phyloP scores from a whole-genome alignment of 2,888 invertebrate species.

The Thalpophila matura region DNA sequence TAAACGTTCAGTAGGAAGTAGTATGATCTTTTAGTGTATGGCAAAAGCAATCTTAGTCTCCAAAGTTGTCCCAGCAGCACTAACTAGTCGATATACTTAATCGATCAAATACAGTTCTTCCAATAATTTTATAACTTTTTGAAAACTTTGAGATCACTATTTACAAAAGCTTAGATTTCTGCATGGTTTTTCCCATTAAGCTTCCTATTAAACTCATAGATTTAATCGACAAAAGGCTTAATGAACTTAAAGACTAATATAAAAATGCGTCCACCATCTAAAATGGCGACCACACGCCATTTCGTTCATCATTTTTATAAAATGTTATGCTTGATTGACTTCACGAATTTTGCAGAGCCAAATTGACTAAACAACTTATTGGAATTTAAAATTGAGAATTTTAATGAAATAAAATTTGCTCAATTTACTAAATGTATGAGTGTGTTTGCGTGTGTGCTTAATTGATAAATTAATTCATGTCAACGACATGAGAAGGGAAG shows the following conservation, averaged over 20 bases:
- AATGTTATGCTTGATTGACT: constrained; percentile 45
- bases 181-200: constrained; percentile 46
- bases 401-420: constrained; percentile 58
- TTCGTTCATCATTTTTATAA: constrained; percentile 42
- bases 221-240: constrained; percentile 54
- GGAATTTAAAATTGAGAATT: constrained; percentile 62
- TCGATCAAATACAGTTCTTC: constrained; percentile 21
- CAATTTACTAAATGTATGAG: constrained; percentile 55
- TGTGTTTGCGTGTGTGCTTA: constrained; percentile 60
- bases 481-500: constrained; percentile 13
- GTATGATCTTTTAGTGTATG: background rate
- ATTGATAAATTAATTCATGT: constrained; percentile 46
- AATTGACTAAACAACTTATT: constrained; percentile 51
- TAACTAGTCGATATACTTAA: constrained; percentile 14
- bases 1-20: background rate
- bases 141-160: constrained; percentile 42
- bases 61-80: constrained; percentile 8
- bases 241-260: constrained; percentile 52
- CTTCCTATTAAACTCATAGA: constrained; percentile 41
- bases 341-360: constrained; percentile 59
- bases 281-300: constrained; percentile 35
- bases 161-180: constrained; percentile 46
- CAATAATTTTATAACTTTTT: constrained; percentile 34
- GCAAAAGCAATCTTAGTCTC: constrained; percentile 5
- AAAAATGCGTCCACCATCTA: constrained; percentile 53